Percentiles rank a stretch among this genome's conserved stretches.
phyloP scores from a whole-genome alignment of 2,113 vertebrate species.

The Rynchops niger region DNA sequence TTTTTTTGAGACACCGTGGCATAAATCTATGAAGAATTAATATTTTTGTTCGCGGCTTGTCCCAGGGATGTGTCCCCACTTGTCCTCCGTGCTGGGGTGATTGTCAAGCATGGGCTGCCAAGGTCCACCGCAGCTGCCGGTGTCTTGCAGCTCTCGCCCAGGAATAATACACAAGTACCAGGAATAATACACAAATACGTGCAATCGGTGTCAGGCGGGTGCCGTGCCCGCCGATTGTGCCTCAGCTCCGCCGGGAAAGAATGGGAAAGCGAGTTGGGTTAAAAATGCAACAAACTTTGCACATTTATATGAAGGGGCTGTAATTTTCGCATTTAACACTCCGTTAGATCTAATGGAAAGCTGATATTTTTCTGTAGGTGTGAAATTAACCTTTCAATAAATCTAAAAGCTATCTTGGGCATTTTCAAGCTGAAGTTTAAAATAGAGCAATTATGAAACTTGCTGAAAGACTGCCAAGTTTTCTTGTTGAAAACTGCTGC shows the following conservation, averaged over 20 bases:
- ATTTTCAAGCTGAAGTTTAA: constrained; percentile 71
- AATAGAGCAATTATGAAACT: constrained; percentile 73
- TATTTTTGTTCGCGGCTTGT: not conserved
- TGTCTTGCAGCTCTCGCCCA: not conserved
- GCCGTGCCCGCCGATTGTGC: fast-evolving
- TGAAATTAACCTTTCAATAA: constrained; percentile 76
- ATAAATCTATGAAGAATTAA: not conserved
- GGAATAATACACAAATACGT: fast-evolving
- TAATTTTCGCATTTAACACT: constrained; percentile 57
- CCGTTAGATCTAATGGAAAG: constrained; percentile 49
- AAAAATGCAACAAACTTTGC: not conserved
- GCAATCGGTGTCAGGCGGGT: no score
- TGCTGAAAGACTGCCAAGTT: constrained; percentile 64
- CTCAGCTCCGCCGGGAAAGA: fast-evolving
- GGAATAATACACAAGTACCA: not conserved
- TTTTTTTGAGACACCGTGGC: not conserved
- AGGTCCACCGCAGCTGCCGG: fast-evolving
- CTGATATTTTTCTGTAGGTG: constrained; percentile 55
- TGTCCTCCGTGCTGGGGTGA: not conserved
- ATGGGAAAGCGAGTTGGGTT: not conserved
- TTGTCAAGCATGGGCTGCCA: not conserved
- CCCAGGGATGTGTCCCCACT: not conserved
- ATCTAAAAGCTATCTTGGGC: constrained; percentile 61
- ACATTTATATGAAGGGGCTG: not conserved
- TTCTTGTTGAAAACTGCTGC: constrained; percentile 59